Percentiles rank a stretch among this genome's conserved stretches.
These are phyloP conservation scores for Trogon melanurus DNA, from an alignment of 2,113 vertebrate species.

Conservation along the genomic window DNA sequence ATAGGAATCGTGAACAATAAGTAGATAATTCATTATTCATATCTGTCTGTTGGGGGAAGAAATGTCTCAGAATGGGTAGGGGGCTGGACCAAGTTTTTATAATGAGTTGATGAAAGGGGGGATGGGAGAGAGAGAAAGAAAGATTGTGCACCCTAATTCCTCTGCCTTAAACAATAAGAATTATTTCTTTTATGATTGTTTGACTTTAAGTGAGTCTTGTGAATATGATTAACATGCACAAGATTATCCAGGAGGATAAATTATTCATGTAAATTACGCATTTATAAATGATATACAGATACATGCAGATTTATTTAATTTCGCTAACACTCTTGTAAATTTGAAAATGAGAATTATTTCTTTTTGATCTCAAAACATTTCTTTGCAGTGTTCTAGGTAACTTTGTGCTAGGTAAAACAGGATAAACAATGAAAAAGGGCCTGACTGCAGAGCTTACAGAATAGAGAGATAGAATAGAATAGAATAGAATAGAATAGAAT, in stretches of 20 bases:
- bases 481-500: neutral
- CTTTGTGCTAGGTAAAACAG: neutral
- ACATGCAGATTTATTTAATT: neutral
- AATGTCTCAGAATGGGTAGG: neutral
- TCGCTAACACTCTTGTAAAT: neutral
- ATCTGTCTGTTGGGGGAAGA: neutral
- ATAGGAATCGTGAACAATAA: neutral
- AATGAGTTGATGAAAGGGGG: neutral
- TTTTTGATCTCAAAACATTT: neutral
- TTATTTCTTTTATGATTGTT: neutral
- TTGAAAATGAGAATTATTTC: neutral
- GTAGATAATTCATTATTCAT: constrained; percentile 35
- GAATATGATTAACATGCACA: neutral
- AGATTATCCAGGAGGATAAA: neutral
- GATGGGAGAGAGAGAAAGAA: neutral
- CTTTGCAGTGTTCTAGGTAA: neutral
- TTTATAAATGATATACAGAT: neutral
- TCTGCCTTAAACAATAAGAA: neutral
- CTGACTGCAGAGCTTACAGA: neutral
- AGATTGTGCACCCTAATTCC: neutral
- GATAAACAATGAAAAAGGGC: neutral
- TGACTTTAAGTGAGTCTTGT: neutral
- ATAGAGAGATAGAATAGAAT: neutral
- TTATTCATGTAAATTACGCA: neutral
- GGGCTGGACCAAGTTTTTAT: neutral